Evolutionary conservation across 2,113 vertebrate species (phyloP).

Genomic region (Leptocoma aspasia): DNA sequence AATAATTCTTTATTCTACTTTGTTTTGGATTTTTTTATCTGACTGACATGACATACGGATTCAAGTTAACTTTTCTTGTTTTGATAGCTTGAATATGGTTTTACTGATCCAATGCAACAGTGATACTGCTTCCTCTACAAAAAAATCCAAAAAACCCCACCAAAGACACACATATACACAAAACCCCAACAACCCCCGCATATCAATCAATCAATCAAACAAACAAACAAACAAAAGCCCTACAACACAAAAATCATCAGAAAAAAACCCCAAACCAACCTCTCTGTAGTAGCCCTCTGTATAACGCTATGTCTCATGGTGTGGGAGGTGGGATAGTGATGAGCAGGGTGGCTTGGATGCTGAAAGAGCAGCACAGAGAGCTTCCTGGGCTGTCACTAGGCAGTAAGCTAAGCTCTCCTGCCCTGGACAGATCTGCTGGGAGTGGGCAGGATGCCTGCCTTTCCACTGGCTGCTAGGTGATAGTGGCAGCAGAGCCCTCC

Average conservation of each 20-base stretch:
- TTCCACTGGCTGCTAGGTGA: background rate
- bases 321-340: background rate
- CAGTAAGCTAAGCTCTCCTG: background rate
- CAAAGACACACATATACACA: background rate
- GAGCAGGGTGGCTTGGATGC: background rate
- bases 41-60: background rate
- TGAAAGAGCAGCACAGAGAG: background rate
- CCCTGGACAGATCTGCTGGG: rapidly evolving
- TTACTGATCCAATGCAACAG: background rate
- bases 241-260: background rate
- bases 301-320: background rate
- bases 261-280: background rate
- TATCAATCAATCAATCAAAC: too few relatives aligned
- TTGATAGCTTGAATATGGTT: background rate
- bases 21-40: background rate
- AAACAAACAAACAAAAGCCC: background rate
- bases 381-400: background rate
- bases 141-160: rapidly evolving
- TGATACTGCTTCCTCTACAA: background rate
- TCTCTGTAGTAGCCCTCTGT: background rate
- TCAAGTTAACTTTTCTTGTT: background rate
- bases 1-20: background rate
- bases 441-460: background rate
- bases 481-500: background rate
- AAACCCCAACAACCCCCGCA: rapidly evolving